phyloP scores from a whole-genome alignment of 2,888 invertebrate genomes.

The Liposcelis brunnea region DNA sequence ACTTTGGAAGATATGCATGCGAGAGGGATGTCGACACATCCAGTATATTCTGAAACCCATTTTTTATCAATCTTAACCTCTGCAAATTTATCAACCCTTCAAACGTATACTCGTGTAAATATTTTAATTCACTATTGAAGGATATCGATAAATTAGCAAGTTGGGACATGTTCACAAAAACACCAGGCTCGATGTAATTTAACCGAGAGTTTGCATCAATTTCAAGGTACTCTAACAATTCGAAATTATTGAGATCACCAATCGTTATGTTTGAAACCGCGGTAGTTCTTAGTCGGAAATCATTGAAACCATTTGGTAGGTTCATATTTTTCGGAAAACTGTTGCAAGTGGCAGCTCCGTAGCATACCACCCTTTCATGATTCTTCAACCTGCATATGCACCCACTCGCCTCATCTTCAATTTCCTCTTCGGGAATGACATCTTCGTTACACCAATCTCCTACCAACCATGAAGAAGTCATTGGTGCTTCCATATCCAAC shows the following conservation, averaged over 20 bases:
- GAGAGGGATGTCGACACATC: conserved; percentile 30
- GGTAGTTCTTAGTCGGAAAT: conserved; percentile 32
- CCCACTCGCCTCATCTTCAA: conserved; percentile 27
- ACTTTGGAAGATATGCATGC: conserved; percentile 28
- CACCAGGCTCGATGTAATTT: conserved; percentile 30
- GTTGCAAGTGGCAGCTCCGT: conserved; percentile 33
- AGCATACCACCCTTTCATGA: conserved; percentile 30
- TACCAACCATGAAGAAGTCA: conserved; percentile 5
- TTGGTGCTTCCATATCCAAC: not conserved
- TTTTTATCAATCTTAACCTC: conserved; percentile 35
- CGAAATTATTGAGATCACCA: conserved; percentile 28
- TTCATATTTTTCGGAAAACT: conserved; percentile 32
- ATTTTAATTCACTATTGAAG: conserved; percentile 31
- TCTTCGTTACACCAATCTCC: conserved; percentile 3
- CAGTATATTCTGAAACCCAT: conserved; percentile 32
- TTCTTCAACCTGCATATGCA: conserved; percentile 33
- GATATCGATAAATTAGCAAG: conserved; percentile 36
- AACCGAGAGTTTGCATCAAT: conserved; percentile 38
- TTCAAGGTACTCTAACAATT: conserved; percentile 28
- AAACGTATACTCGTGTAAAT: conserved; percentile 31
- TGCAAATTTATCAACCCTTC: conserved; percentile 32
- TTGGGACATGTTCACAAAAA: conserved; percentile 31
- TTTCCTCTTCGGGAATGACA: not conserved
- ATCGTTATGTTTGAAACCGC: conserved; percentile 28
- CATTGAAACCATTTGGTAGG: conserved; percentile 23